Evolutionary conservation across 2,888 invertebrate species (phyloP), one percentile per base, ranked within the genome.

Genomic region (Drosophila cognata): DNA sequence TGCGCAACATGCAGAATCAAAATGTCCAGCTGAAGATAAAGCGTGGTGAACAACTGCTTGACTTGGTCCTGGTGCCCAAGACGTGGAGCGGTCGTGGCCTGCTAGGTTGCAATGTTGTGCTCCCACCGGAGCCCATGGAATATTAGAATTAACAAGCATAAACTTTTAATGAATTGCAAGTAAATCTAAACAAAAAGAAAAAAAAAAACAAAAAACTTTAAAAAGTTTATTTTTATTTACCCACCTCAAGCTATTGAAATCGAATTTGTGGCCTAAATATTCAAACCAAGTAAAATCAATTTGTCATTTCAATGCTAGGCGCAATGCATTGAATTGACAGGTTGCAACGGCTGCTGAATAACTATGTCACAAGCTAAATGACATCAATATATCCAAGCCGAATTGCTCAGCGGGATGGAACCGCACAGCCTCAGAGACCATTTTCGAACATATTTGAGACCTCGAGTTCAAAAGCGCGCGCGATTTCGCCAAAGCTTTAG

Each of bases 81-180:
- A 94, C 94, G 13, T 98, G 97, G 98, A 94, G 94, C 74, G 97
- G 97, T 58, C 95, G 95, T 67, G 97, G 97, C 1, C 92, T 97
- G 63, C 94, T 98, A 38, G 98, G 97, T 4, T 96, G 96, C 91
- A 95, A 95, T 87, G 94, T 96, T 80, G 92, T 95, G 10, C 60
- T 86, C 31, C 74, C 91, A 6, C 73, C 84, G 2, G 89, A 91
- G 66, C 68, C 80, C 21, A 79, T 89, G 71, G 88, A 85, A 13
- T 48, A 70, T 63, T 74, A 71, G 46, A 10, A 50, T 38, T 50
- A 35, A 68, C 8, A 50, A 21, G 18, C 28, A 11, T 11, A 8
- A 13, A 31, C 21, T n/a, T 41, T 41, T 1, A 62, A 50, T 43
- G 46, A 60, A n/a, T 56, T 71, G 31, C 51, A 31, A 50, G 25